Conservation (phyloP, 2,797 vertebrate genomes). For the Poecilia gillii region DNA sequence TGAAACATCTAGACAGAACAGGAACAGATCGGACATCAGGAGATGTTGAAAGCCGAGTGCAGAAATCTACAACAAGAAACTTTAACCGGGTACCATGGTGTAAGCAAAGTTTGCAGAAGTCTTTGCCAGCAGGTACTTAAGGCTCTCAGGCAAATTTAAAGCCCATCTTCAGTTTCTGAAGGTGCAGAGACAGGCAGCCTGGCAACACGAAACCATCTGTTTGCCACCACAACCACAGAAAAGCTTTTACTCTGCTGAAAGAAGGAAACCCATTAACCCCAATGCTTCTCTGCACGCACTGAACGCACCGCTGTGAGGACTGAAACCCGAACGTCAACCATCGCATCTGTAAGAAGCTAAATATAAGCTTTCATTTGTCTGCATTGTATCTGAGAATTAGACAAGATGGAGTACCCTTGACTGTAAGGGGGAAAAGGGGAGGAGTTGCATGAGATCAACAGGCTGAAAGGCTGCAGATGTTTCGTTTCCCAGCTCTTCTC, state of each 20-base stretch:
- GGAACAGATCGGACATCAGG: background rate
- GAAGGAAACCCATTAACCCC: constrained; percentile 19
- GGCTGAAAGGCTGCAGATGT: constrained; percentile 53
- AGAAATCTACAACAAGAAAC: background rate
- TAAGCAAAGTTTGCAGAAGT: background rate
- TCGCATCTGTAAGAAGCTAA: background rate
- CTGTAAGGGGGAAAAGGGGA: background rate
- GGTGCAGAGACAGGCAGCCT: constrained; percentile 24
- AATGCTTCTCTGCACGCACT: background rate
- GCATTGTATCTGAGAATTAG: background rate
- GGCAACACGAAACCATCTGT: constrained; percentile 59
- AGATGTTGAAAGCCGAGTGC: background rate
- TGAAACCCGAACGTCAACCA: background rate
- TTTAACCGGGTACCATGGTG: background rate
- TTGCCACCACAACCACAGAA: constrained; percentile 37
- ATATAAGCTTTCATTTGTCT: background rate
- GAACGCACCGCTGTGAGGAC: background rate
- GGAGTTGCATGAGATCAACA: background rate
- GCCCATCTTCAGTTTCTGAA: constrained; percentile 35
- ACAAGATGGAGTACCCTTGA: background rate
- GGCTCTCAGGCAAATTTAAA: constrained; percentile 30
- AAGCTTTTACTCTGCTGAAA: constrained; percentile 18
- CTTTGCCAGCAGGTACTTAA: constrained; percentile 12
- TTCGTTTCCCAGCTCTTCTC: constrained; percentile 40
- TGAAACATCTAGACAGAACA: background rate